Base-by-base conservation (phyloP, 2,888 invertebrate genomes). In the Epinotia bilunana region DNA sequence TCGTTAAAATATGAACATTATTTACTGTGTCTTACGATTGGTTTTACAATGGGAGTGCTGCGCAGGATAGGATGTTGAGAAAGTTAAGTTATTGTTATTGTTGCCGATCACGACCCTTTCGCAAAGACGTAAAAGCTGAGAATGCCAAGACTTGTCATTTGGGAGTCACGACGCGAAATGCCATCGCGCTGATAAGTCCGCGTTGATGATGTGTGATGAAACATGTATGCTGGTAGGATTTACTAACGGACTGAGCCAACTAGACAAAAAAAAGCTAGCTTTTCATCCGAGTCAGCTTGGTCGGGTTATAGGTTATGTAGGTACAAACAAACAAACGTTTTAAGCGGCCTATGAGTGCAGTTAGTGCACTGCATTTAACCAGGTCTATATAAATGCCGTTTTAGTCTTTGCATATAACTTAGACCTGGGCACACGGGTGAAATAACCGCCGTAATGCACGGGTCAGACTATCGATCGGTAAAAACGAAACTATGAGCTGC, bases 61-160 rank as follows among this genome's bases (percentile, higher is more conserved):
- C 39, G 2, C 28, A 65, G 13, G 43, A 16, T 68, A 68, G 9
- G 43, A 58, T 39, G 20, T 58, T 23, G 68, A 23, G 16, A 16
- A 43, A 68, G 68, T 60, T 46, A 69, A 33, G 67, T 33, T 67
- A 63, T 74, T 69, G 73, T 69, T 69, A 60, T 88, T 88, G 91
- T 90, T 91, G 89, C 89, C 89, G 90, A 92, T 93, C 94, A 93
- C 93, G 93, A 93, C 82, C 88, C 87, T 89, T 90, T 90, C 90
- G 91, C 84, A 92, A 93, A 92, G 90, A 91, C 88, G 92, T 93
- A 93, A 93, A 93, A 93, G 84, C 85, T 86, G 92, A 88, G 92
- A 92, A 94, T 92, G 91, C 91, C 93, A 91, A 91, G 93, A 89
- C 91, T 91, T 91, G 92, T 91, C 92, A 93, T 93, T 93, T 90